Evolutionary conservation across 2,113 vertebrate genomes (phyloP), one percentile per base, ranked within the genome.

Genomic region (Poeciliopsis prolifica): DNA sequence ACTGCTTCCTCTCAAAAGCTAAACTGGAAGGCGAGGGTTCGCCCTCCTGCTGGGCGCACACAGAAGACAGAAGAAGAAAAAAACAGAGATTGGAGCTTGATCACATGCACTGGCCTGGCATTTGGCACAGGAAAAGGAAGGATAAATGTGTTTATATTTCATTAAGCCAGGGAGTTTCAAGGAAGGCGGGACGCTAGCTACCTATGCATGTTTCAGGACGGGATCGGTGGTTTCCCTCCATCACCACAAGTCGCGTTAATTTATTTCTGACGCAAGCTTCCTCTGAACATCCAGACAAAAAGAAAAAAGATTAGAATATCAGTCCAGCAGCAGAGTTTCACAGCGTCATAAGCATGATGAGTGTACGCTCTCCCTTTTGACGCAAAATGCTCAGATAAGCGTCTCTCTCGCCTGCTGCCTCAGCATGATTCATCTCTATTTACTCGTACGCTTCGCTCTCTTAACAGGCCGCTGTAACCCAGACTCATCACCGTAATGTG

Each of bases 341-440:
- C 44, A 1, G 65, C 35, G 72, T 72, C 75, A 75, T 72, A 77
- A 72, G 72, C 54, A 42, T 74, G 66, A 71, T 69, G 75, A 68
- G 65, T 42, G 65, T 40, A 67, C 8, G 61, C 76, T 64, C 74
- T 64, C 40, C 42, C 76, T 86, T 24, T 89, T 87, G 77, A 87
- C 86, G 80, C 80, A 69, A 26, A 69, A 65, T 37, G 74, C 80
- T 84, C 77, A 68, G 74, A 77, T 80, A 71, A 72, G 44, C 65
- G 67, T 72, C 75, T 67, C 58, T 77, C 60, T 40, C 33, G 66
- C 44, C 76, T 79, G 79, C 82, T 80, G 79, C 83, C 72, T 88
- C 89, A 83, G 84, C 75, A 58, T 73, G 64, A 83, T 87, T 88
- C 77, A 86, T 81, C 79, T 77, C 65, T 86, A 76, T 90, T 87